phyloP scores from a whole-genome alignment of 2,888 invertebrate genomes.

The Sminthurides aquaticus region DNA sequence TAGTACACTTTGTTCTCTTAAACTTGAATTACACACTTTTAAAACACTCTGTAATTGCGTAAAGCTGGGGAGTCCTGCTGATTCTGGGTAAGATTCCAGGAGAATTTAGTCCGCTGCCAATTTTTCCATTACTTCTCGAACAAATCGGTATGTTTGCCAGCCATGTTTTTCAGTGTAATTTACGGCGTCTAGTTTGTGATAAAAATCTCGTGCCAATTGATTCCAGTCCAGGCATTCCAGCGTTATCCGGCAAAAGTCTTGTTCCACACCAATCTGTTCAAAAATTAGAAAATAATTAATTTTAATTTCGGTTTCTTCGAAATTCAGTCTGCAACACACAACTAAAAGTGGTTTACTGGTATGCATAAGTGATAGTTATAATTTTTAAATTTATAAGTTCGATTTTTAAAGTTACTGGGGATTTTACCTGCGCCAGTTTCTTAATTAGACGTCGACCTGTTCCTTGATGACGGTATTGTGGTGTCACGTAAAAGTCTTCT shows the following conservation, averaged over 20 bases:
- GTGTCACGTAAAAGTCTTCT: slow-evolving; percentile 76
- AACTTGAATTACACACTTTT: too few species aligned
- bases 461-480: slow-evolving; percentile 57
- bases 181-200: slow-evolving; percentile 55
- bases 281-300: background rate
- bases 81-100: too few species aligned
- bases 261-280: slow-evolving; percentile 45
- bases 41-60: too few species aligned
- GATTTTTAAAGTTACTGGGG: too few species aligned
- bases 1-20: too few species aligned
- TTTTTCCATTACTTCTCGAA: slow-evolving; percentile 24
- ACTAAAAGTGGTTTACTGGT: background rate
- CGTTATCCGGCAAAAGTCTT: slow-evolving; percentile 60
- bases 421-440: slow-evolving; percentile 63
- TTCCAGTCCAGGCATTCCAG: slow-evolving; percentile 81
- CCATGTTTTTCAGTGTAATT: slow-evolving; percentile 33
- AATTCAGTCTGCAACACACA: background rate
- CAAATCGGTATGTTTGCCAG: slow-evolving; percentile 35
- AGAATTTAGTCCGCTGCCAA: slow-evolving; percentile 19
- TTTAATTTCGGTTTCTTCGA: background rate
- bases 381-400: too few species aligned
- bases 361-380: too few species aligned
- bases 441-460: slow-evolving; percentile 61
- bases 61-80: too few species aligned
- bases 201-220: slow-evolving; percentile 64